Conservation (phyloP, 2,797 vertebrate genomes). For the Clarias pachynema region DNA sequence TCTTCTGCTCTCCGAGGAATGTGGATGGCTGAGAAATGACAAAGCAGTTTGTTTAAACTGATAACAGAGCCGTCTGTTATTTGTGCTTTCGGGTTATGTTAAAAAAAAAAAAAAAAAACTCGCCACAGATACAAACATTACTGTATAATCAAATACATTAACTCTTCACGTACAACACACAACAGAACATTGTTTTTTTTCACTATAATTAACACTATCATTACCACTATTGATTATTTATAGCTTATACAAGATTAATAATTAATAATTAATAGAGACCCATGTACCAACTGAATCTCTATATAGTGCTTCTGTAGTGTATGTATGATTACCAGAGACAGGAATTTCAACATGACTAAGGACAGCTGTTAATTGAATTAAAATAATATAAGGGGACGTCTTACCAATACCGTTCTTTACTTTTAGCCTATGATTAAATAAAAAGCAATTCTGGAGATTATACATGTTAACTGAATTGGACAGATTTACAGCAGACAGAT, state of each 20-base stretch:
- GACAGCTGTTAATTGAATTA: neutral
- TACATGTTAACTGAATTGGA: too few species aligned
- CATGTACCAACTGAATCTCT: neutral
- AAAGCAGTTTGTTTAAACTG: neutral
- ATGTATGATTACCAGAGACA: neutral
- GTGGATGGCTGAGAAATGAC: constrained; percentile 40
- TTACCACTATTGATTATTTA: neutral
- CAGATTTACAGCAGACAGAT: too few species aligned
- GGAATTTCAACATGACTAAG: neutral
- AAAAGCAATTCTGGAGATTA: neutral
- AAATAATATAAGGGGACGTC: neutral
- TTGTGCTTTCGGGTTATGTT: neutral
- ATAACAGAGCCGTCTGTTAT: neutral
- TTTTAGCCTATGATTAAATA: neutral
- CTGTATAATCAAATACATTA: neutral
- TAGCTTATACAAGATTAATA: too few species aligned
- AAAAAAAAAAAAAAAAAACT: neutral
- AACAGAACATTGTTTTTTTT: neutral
- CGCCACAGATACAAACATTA: neutral
- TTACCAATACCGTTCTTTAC: neutral
- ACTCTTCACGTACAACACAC: neutral
- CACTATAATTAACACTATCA: neutral
- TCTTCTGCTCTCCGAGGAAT: constrained; percentile 72
- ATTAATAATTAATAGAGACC: neutral
- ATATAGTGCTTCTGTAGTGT: constrained; percentile 6